phyloP scores from a whole-genome alignment of 2,113 vertebrate species.

The Syngnathus scovelli region DNA sequence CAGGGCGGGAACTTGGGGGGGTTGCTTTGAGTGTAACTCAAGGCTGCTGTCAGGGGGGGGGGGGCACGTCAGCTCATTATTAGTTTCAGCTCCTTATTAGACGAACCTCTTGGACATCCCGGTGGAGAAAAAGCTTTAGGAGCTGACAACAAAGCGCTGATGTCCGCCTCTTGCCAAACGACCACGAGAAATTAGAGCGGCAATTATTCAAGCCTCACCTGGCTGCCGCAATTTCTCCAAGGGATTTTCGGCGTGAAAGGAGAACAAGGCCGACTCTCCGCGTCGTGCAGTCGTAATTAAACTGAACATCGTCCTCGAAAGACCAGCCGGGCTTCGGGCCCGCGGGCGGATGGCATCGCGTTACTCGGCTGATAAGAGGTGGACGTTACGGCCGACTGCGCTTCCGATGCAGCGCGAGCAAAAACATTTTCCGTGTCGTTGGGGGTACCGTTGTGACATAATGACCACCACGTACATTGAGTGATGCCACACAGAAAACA shows the following conservation, averaged over 20 bases:
- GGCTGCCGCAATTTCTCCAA: conserved; percentile 25
- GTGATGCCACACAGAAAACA: too few species aligned
- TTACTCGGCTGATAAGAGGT: conserved; percentile 50
- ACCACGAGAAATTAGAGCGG: conserved; percentile 49
- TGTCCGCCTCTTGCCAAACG: conserved; percentile 33
- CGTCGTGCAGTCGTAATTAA: conserved; percentile 60
- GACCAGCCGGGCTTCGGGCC: conserved; percentile 35
- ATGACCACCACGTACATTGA: too few species aligned
- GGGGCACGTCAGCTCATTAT: conserved; percentile 31
- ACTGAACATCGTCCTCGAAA: conserved; percentile 48
- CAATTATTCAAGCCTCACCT: conserved; percentile 55
- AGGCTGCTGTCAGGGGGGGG: conserved; percentile 50
- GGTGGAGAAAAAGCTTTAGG: background rate
- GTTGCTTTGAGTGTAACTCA: conserved; percentile 3
- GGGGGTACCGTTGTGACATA: too few species aligned
- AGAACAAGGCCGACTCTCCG: conserved; percentile 53
- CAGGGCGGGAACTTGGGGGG: conserved; percentile 37
- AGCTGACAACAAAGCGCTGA: conserved; percentile 27
- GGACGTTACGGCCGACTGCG: conserved; percentile 31
- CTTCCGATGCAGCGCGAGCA: background rate
- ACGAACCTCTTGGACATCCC: background rate
- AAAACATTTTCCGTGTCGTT: too few species aligned
- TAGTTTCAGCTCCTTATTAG: conserved; percentile 45
- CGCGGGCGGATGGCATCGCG: conserved; percentile 45
- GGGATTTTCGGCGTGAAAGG: conserved; percentile 41